phyloP scores from a whole-genome alignment of 2,797 vertebrate genomes.

The Gobionotothen gibberifrons region DNA sequence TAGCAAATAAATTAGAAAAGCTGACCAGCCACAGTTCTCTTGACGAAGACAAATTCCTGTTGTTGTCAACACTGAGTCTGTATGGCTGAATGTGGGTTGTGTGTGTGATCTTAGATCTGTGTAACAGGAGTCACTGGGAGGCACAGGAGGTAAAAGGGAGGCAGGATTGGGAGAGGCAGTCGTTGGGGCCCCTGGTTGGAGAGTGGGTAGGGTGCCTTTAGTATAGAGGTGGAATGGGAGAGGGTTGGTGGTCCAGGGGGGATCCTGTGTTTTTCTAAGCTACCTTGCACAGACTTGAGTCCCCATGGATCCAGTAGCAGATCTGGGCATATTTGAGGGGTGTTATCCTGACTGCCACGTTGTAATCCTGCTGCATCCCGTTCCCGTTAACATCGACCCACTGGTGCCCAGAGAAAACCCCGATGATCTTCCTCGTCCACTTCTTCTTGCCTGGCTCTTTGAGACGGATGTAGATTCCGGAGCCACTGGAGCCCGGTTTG shows the following conservation, averaged over 20 bases:
- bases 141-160: conserved; percentile 47
- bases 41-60: conserved; percentile 56
- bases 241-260: not conserved
- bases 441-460: conserved; percentile 91
- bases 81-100: conserved; percentile 34
- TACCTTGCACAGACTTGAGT: conserved; percentile 85
- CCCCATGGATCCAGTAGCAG: conserved; percentile 95
- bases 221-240: not conserved
- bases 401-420: conserved; percentile 94
- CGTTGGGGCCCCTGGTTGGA: conserved; percentile 42
- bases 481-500: conserved; percentile 93
- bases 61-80: conserved; percentile 66
- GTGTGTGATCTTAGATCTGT: conserved; percentile 26
- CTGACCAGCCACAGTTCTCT: conserved; percentile 70
- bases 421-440: conserved; percentile 96
- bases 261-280: conserved; percentile 77
- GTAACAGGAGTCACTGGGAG: conserved; percentile 48
- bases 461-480: conserved; percentile 95
- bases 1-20: conserved; percentile 83
- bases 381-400: conserved; percentile 92
- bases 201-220: conserved; percentile 16
- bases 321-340: conserved; percentile 97
- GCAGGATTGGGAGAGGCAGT: conserved; percentile 55
- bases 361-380: conserved; percentile 94
- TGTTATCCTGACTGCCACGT: conserved; percentile 96